A percentile compares a stretch with the other conserved stretches of the same genome.
These are phyloP conservation scores for Diphyllodes magnificus DNA, from an alignment of 2,113 vertebrate genomes.

Conservation along the genomic window DNA sequence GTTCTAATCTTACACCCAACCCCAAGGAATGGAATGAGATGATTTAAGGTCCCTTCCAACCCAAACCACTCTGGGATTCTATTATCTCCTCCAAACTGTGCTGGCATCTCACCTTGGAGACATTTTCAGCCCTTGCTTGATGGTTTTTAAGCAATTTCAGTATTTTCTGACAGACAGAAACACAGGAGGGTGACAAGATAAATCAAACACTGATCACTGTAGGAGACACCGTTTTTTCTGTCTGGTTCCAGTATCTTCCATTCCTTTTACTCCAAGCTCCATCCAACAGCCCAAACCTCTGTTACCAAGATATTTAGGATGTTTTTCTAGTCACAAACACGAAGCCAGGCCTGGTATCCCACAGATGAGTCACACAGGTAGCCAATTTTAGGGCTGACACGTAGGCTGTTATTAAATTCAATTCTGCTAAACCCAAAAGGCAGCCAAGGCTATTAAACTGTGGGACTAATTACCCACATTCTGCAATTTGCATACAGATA, in stretches of 20 bases:
- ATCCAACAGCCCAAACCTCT: not conserved
- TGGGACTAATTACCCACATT: not conserved
- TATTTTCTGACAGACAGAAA: not conserved
- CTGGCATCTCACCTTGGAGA: not conserved
- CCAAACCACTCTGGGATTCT: not conserved
- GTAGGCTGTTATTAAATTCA: not conserved
- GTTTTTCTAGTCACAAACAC: not conserved
- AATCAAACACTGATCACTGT: rapidly evolving
- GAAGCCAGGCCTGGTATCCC: not conserved
- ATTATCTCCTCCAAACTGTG: not conserved
- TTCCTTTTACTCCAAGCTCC: not conserved
- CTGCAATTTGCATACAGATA: not conserved
- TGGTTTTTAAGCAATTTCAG: not conserved
- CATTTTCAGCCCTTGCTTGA: not conserved
- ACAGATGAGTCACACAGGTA: not conserved
- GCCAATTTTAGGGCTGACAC: not conserved
- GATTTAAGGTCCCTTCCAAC: not conserved
- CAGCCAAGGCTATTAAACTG: not conserved
- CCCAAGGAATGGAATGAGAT: not conserved
- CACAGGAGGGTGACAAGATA: not conserved
- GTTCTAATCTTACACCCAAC: not conserved
- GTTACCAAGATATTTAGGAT: not conserved
- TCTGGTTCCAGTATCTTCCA: not conserved
- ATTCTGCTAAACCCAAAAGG: not conserved
- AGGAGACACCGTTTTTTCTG: not conserved